Conservation (phyloP, 1,140 invertebrate species). For the Drosophila grimshawi region DNA sequence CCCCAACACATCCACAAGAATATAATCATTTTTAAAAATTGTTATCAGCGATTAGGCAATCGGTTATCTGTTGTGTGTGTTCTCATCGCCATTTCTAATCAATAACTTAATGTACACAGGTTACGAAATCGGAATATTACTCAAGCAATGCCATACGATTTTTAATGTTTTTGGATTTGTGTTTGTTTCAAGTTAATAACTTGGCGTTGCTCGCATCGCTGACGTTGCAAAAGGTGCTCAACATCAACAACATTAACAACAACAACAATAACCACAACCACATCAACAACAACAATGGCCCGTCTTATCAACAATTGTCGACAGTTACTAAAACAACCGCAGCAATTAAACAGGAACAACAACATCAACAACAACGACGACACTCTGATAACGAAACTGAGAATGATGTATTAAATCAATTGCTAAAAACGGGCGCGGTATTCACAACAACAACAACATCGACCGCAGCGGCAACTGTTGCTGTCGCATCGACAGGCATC, state of each 20-base stretch:
- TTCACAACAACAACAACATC: constrained; percentile 60
- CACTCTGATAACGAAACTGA: constrained; percentile 64
- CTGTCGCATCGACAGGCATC: constrained; percentile 19
- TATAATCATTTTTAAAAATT: too few relatives aligned
- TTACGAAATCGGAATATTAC: too few relatives aligned
- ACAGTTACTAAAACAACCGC: constrained; percentile 31
- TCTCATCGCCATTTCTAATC: too few relatives aligned
- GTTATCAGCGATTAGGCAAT: too few relatives aligned
- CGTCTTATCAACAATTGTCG: constrained; percentile 31
- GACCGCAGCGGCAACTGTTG: constrained; percentile 39
- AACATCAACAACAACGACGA: constrained; percentile 63
- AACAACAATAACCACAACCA: constrained; percentile 30
- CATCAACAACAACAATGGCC: constrained; percentile 23
- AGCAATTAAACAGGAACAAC: constrained; percentile 29
- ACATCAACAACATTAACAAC: constrained; percentile 73
- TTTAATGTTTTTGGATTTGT: constrained; percentile 24
- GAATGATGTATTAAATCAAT: constrained; percentile 64
- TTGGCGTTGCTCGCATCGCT: constrained; percentile 69
- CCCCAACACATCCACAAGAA: too few relatives aligned
- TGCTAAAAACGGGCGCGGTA: constrained; percentile 70
- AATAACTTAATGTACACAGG: too few relatives aligned
- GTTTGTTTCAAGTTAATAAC: constrained; percentile 61
- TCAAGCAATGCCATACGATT: background rate
- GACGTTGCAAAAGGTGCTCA: constrained; percentile 74
- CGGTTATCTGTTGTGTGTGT: too few relatives aligned